Percentiles rank a stretch among this genome's conserved stretches.
Conservation (phyloP, 1,140 invertebrate genomes). For the Aphelenchoides besseyi region DNA sequence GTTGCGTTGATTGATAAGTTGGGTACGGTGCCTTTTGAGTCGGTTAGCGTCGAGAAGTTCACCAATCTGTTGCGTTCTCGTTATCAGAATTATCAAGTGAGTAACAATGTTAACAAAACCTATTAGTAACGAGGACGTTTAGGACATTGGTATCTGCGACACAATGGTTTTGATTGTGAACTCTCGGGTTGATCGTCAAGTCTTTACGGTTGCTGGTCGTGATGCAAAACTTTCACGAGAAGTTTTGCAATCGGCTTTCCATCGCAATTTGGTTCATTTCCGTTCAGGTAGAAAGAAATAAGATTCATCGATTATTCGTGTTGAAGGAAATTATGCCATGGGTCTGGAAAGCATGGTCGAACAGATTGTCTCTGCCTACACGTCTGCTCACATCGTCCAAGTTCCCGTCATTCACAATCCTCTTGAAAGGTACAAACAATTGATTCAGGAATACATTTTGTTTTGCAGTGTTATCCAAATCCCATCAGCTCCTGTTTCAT, state of each 20-base stretch:
- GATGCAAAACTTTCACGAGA: conserved; percentile 59
- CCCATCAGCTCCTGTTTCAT: conserved; percentile 33
- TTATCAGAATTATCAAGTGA: conserved; percentile 56
- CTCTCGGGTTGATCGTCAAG: conserved; percentile 55
- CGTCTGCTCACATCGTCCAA: conserved; percentile 58
- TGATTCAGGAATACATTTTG: conserved; percentile 12
- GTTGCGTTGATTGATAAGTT: conserved; percentile 58
- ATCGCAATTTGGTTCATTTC: conserved; percentile 59
- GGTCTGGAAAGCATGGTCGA: conserved; percentile 56
- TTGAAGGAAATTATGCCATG: conserved; percentile 50
- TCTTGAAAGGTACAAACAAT: background rate
- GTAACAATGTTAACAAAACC: background rate
- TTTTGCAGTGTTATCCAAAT: conserved; percentile 34
- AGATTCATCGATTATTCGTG: background rate
- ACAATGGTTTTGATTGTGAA: conserved; percentile 60
- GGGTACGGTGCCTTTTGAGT: conserved; percentile 45
- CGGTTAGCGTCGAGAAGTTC: conserved; percentile 57
- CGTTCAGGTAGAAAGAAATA: conserved; percentile 25
- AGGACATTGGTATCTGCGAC: conserved; percentile 57
- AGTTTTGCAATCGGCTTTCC: conserved; percentile 57
- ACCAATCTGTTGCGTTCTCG: conserved; percentile 52
- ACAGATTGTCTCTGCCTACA: conserved; percentile 59
- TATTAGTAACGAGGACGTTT: conserved; percentile 6
- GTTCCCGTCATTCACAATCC: conserved; percentile 38
- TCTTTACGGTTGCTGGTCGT: conserved; percentile 60